phyloP scores from a whole-genome alignment of 2,797 vertebrate species.

The Dallia pectoralis region DNA sequence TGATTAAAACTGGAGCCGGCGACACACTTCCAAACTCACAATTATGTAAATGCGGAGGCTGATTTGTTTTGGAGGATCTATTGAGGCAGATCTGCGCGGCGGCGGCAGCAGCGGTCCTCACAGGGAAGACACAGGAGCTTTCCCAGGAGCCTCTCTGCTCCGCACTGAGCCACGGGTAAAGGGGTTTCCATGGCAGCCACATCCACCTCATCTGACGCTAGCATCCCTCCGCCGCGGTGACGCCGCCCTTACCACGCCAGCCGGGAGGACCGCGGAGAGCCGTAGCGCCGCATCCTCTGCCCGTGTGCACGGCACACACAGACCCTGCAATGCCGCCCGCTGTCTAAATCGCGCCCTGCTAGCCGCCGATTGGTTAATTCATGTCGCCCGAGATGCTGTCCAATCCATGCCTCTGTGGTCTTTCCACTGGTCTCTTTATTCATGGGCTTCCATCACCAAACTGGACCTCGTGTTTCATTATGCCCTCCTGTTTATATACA shows the following conservation, averaged over 20 bases:
- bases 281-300: neutral
- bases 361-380: neutral
- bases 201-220: neutral
- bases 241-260: neutral
- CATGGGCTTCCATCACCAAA: neutral
- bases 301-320: neutral
- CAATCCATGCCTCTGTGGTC: neutral
- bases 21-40: neutral
- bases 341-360: neutral
- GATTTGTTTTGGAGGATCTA: neutral
- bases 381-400: neutral
- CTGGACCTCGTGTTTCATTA: neutral
- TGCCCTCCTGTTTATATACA: neutral
- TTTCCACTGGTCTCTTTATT: neutral
- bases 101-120: neutral
- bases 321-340: neutral
- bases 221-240: neutral
- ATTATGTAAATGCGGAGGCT: neutral
- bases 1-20: neutral
- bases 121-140: neutral
- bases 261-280: neutral
- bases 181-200: slow-evolving; percentile 18
- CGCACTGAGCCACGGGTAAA: neutral
- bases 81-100: neutral
- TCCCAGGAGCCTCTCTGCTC: slow-evolving; percentile 1